These are phyloP conservation scores for Cosmia pyralina DNA, from an alignment of 2,888 invertebrate genomes.

Conservation along the genomic window DNA sequence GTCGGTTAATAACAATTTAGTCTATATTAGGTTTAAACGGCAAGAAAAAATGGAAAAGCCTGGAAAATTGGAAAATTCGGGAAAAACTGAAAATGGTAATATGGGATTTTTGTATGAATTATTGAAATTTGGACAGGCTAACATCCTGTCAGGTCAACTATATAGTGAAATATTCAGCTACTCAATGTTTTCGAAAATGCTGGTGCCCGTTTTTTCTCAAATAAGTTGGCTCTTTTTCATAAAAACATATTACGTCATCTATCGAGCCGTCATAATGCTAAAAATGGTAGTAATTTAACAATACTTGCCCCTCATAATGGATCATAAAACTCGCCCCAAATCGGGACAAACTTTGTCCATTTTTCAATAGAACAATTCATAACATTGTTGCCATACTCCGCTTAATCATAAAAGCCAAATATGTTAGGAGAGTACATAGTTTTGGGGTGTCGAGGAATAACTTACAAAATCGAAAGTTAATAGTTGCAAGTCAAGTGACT, in stretches of 20 bases:
- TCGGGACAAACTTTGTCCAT: slow-evolving; percentile 59
- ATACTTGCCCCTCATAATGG: slow-evolving; percentile 29
- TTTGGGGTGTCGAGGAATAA: slow-evolving; percentile 30
- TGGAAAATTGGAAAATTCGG: too few relatives aligned
- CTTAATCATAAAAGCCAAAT: slow-evolving; percentile 41
- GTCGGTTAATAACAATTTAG: too few relatives aligned
- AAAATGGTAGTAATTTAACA: slow-evolving; percentile 39
- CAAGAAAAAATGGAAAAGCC: too few relatives aligned
- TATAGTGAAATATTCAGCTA: too few relatives aligned
- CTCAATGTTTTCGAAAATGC: too few relatives aligned
- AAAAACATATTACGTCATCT: neutral
- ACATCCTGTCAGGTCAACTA: too few relatives aligned
- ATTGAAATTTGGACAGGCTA: too few relatives aligned
- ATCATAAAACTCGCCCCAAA: slow-evolving; percentile 48
- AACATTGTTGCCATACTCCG: slow-evolving; percentile 35
- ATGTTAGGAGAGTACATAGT: slow-evolving; percentile 24
- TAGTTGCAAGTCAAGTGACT: too few relatives aligned
- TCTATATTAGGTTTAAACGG: too few relatives aligned
- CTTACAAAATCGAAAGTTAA: slow-evolving; percentile 30
- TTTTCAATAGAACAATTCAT: slow-evolving; percentile 56
- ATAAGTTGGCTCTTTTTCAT: neutral
- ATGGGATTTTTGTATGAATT: too few relatives aligned
- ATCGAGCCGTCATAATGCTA: neutral
- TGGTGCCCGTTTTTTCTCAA: neutral
- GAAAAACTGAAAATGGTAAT: too few relatives aligned